Evolutionary conservation across 1,140 invertebrate species (phyloP).

Genomic region (Gonatopus flavifemur): DNA sequence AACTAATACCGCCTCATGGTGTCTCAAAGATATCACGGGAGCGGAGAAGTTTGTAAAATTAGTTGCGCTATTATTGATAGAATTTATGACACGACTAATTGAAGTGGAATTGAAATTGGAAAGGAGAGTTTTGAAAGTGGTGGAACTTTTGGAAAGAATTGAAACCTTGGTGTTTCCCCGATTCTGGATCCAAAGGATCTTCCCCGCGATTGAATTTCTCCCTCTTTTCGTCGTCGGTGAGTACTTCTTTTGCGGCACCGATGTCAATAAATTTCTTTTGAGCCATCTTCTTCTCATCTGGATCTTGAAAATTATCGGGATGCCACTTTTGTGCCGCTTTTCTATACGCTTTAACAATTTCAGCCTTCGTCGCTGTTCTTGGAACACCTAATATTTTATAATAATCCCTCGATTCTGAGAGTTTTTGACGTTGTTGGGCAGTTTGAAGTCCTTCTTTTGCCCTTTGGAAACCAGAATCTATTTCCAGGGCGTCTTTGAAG

Average conservation of each 20-base stretch:
- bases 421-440: constrained; percentile 93
- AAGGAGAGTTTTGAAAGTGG: constrained; percentile 84
- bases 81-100: constrained; percentile 57
- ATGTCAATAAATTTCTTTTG: constrained; percentile 99
- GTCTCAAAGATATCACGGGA: too few species aligned
- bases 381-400: constrained; percentile 94
- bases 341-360: constrained; percentile 95
- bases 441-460: constrained; percentile 87
- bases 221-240: constrained; percentile 85
- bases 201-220: constrained; percentile 91
- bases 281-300: constrained; percentile 90
- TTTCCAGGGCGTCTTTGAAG: constrained; percentile 82
- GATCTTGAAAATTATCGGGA: constrained; percentile 91
- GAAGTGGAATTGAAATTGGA: constrained; percentile 97
- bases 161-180: constrained; percentile 68
- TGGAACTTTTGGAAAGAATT: constrained; percentile 83
- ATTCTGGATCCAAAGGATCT: constrained; percentile 97
- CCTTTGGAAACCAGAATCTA: constrained; percentile 77
- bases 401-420: constrained; percentile 92
- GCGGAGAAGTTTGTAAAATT: constrained; percentile 9
- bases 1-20: too few species aligned
- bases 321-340: constrained; percentile 99
- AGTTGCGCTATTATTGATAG: constrained; percentile 17
- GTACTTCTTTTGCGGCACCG: constrained; percentile 96
- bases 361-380: constrained; percentile 86